Base-by-base conservation (phyloP, 2,888 invertebrate species). In the Meandrusa payeni region DNA sequence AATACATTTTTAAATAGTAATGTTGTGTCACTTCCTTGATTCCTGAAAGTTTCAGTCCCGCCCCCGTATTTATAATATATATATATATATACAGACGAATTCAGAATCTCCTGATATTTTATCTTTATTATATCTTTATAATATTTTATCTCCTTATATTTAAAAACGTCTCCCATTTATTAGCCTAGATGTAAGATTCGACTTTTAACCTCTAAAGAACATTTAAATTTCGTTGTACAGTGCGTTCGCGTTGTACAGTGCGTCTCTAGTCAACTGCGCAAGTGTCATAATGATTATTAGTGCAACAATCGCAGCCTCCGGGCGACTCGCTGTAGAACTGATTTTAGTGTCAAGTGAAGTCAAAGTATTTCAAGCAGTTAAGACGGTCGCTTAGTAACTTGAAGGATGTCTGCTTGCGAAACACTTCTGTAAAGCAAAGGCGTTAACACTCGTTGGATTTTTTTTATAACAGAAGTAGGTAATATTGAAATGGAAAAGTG, bases 261-360 rank as follows among this genome's bases (percentile, higher is more conserved):
- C 22, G 39, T 33, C 13, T 38, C 28, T 29, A 39, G 15, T 29
- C 32, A 36, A 31, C 29, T 40, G 40, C 46, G 39, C 49, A 49
- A 44, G 45, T 46, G 33, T n/a, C n/a, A n/a, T 41, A 34, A 55
- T 58, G 55, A 53, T 62, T 54, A 57, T 51, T 52, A 57, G 47
- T 26, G 58, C 45, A 55, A 66, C 64, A 55, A 60, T 60, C 37
- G 41, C 46, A 53, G 58, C 54, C 23, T 24, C 17, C 26, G 26
- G 2, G 24, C 45, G 41, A 45, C 42, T 40, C 52, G 55, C 55
- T 51, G 51, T 38, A 51, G 56, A 50, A 58, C 37, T 41, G 27
- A 9, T 23, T 41, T 19, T 13, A 22, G 11, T 38, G 27, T 19
- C 28, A 12, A 13, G 7, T 12, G 5, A 28, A 32, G 40, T 24